phyloP scores from a whole-genome alignment of 2,797 vertebrate genomes.

The Tarsius wallacei region DNA sequence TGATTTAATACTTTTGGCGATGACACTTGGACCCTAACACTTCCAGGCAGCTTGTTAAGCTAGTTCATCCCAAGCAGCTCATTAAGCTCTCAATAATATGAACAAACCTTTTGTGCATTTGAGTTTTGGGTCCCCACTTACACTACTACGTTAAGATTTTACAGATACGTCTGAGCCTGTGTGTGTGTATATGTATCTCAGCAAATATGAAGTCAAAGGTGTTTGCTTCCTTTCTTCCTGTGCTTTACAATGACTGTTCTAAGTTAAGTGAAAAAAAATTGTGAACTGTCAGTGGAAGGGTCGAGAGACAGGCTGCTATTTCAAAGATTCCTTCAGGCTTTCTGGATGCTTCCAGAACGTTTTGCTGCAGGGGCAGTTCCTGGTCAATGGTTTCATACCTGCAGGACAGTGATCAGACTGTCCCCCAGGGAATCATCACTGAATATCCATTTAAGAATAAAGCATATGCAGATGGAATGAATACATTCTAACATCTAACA shows the following conservation, averaged over 20 bases:
- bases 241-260: neutral
- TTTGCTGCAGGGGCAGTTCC: neutral
- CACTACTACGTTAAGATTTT: neutral
- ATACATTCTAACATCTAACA: conserved; percentile 1
- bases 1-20: neutral
- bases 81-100: neutral
- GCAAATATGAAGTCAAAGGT: conserved; percentile 3
- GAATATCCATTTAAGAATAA: conserved; percentile 49
- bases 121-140: neutral
- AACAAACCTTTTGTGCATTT: neutral
- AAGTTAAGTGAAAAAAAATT: neutral
- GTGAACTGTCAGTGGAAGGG: neutral
- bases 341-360: neutral
- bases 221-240: neutral
- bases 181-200: neutral
- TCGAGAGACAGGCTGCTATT: neutral
- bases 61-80: neutral
- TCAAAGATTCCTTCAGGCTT: neutral
- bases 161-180: neutral
- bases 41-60: neutral
- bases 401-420: neutral
- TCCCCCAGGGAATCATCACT: neutral
- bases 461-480: neutral
- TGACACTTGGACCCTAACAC: neutral
- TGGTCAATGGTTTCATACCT: conserved; percentile 5